Base-by-base conservation (phyloP, 2,888 invertebrate species). In the Apamea anceps region DNA sequence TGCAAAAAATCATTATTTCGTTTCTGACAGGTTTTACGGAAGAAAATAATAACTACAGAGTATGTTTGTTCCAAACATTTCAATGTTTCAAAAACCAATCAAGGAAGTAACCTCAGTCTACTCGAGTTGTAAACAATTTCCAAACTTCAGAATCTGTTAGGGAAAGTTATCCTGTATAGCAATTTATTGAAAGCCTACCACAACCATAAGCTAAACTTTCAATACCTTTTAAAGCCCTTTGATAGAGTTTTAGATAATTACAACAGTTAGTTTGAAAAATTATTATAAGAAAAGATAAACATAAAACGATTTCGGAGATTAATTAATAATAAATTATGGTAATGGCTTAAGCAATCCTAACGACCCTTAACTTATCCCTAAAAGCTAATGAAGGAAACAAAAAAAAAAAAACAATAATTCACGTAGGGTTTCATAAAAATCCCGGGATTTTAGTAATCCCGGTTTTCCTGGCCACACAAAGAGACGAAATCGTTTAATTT, bases 401-500 rank as follows among this genome's bases (percentile, higher is more conserved):
- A 73, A 80, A 48, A 32, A 48, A 32, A 63, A 75, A 66, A 63
- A 72, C 32, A 71, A 62, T 82, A 76, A 72, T 13, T 79, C 68
- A 75, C 54, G 8, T 13, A 25, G 28, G 60, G 60, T 82, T 76
- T 82, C 66, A 77, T 54, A 78, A 81, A 75, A 68, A 70, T 72
- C 73, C 65, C 28, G 28, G 68, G 77, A 75, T 86, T 85, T 63
- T 68, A 54, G 37, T 75, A 77, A 85, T 77, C 82, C 70, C 70
- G 18, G 57, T 67, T 82, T 81, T 72, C 21, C 45, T 81, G 71
- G 86, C 88, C 79, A 73, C 81, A 83, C 81, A 86, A 76, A 81
- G 77, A 63, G 72, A 80, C 71, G 76, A 85, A 88, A 86, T 84
- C 76, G 75, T 91, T 90, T 86, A 87, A 90, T 89, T 88, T 83